phyloP scores from a whole-genome alignment of 2,797 vertebrate species.

The Rhodeus uyekii region DNA sequence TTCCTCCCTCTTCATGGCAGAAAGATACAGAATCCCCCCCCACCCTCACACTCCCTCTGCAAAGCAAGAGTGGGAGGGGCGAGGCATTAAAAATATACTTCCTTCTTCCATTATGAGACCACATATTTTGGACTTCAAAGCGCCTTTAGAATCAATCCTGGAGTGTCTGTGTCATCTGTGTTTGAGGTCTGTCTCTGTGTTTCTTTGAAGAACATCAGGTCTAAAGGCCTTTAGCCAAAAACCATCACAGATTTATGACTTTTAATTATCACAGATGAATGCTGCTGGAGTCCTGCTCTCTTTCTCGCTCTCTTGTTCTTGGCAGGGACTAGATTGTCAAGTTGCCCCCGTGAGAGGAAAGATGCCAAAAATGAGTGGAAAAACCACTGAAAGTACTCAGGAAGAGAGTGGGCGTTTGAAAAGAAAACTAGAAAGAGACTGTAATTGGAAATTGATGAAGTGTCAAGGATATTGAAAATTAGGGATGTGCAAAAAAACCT shows the following conservation, averaged over 20 bases:
- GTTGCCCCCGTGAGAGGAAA: constrained; percentile 41
- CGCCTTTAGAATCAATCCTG: constrained; percentile 24
- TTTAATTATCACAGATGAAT: constrained; percentile 77
- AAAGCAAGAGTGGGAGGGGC: background rate
- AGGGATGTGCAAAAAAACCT: background rate
- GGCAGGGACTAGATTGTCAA: constrained; percentile 44
- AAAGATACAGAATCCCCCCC: constrained; percentile 7
- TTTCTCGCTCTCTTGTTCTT: constrained; percentile 39
- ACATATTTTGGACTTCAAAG: constrained; percentile 53
- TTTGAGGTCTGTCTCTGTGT: constrained; percentile 15
- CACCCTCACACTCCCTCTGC: too few relatives aligned
- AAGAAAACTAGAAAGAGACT: constrained; percentile 12
- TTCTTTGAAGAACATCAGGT: constrained; percentile 40
- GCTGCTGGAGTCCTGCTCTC: constrained; percentile 44
- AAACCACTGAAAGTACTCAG: constrained; percentile 9
- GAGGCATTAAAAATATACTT: constrained; percentile 22
- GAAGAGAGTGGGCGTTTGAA: constrained; percentile 19
- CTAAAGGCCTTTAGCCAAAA: constrained; percentile 52
- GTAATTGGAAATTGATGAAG: constrained; percentile 10
- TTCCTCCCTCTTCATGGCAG: constrained; percentile 4
- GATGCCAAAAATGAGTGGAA: constrained; percentile 44
- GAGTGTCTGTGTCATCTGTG: constrained; percentile 16
- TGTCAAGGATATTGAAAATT: constrained; percentile 25
- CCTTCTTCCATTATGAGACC: constrained; percentile 17
- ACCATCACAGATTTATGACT: constrained; percentile 71